Evolutionary conservation across 2,113 vertebrate species (phyloP).

Genomic region (Cynoglossus semilaevis): DNA sequence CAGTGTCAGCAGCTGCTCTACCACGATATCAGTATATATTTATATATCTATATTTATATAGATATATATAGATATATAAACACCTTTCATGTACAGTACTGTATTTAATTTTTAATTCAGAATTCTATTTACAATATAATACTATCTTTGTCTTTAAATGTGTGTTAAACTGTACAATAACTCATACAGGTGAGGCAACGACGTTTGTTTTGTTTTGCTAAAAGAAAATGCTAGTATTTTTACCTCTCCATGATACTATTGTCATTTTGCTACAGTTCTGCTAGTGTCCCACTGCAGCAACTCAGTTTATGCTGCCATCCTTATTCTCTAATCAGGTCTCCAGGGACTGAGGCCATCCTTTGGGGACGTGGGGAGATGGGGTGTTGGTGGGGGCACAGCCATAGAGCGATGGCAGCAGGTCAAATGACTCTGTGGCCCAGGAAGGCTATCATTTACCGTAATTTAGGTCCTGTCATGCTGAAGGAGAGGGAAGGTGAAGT

Average conservation of each 20-base stretch:
- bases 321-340: slow-evolving; percentile 63
- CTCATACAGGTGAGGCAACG: too few species aligned
- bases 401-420: slow-evolving; percentile 77
- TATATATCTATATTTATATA: too few species aligned
- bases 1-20: slow-evolving; percentile 1
- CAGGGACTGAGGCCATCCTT: slow-evolving; percentile 74
- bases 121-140: too few species aligned
- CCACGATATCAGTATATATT: neutral
- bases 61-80: too few species aligned
- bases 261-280: too few species aligned
- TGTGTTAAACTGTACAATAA: too few species aligned
- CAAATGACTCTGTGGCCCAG: slow-evolving; percentile 85
- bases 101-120: too few species aligned
- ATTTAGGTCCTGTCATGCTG: slow-evolving; percentile 82
- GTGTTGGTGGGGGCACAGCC: slow-evolving; percentile 61
- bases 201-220: too few species aligned
- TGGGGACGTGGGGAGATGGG: slow-evolving; percentile 72
- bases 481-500: slow-evolving; percentile 90
- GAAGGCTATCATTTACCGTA: slow-evolving; percentile 88
- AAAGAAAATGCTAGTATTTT: too few species aligned
- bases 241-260: too few species aligned
- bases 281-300: slow-evolving; percentile 48
- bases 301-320: slow-evolving; percentile 48
- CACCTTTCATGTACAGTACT: too few species aligned
- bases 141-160: too few species aligned